phyloP scores from a whole-genome alignment of 1,140 invertebrate species.

The Listronotus oregonensis region DNA sequence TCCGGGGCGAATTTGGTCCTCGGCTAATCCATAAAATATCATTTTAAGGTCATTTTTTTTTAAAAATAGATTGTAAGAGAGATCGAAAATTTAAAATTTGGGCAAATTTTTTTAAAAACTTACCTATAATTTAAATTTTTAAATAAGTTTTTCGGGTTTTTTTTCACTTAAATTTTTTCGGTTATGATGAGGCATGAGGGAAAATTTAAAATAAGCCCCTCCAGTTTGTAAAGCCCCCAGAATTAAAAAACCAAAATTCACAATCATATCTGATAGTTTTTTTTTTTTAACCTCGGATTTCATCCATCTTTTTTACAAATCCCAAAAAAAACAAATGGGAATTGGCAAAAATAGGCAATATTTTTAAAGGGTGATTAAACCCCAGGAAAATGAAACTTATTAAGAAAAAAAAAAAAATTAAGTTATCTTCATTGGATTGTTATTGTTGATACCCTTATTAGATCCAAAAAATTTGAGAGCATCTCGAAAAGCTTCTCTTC shows the following conservation, averaged over 20 bases:
- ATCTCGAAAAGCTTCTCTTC: conserved; percentile 54
- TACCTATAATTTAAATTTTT: conserved; percentile 67
- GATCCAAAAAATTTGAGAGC: too few relatives aligned
- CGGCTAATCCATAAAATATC: too few relatives aligned
- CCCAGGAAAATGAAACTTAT: too few relatives aligned
- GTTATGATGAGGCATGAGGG: conserved; percentile 67
- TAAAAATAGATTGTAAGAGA: too few relatives aligned
- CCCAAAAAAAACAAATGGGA: conserved; percentile 58
- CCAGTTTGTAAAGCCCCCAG: conserved; percentile 77
- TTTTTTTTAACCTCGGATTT: too few relatives aligned
- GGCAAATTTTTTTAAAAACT: too few relatives aligned
- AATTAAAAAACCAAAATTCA: conserved; percentile 79
- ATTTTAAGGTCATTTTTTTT: too few relatives aligned
- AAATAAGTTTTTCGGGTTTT: conserved; percentile 59
- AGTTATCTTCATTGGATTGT: conserved; percentile 66
- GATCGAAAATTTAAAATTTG: too few relatives aligned
- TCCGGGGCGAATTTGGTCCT: too few relatives aligned
- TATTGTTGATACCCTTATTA: conserved; percentile 62
- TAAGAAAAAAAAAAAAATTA: too few relatives aligned
- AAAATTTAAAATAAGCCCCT: conserved; percentile 73
- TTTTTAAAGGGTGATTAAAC: too few relatives aligned
- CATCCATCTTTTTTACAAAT: conserved; percentile 67
- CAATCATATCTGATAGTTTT: conserved; percentile 73
- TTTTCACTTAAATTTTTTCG: conserved; percentile 52
- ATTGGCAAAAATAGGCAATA: too few relatives aligned